Conservation (phyloP, 2,888 invertebrate species). For the Eupithecia subfuscata region DNA sequence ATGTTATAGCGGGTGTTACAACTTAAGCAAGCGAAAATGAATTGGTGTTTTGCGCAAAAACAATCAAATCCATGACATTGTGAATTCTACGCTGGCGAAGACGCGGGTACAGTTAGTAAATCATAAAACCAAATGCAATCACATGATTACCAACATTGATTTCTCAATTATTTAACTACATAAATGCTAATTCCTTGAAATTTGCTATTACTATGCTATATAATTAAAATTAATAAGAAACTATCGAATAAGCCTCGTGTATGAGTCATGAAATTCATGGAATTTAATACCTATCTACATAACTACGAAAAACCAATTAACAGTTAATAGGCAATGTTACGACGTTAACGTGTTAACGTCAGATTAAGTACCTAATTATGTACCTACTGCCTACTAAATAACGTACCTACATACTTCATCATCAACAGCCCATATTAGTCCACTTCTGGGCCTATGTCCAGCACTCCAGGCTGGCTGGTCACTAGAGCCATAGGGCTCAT, state of each 20-base stretch:
- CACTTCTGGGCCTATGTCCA: no score
- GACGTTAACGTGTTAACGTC: not conserved
- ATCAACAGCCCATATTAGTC: no score
- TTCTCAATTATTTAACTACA: not conserved
- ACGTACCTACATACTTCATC: not conserved
- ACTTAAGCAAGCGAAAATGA: no score
- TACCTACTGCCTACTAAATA: not conserved
- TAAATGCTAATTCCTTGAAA: not conserved
- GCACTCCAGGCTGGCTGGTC: no score
- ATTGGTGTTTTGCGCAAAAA: no score
- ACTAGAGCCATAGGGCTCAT: no score
- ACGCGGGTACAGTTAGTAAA: no score
- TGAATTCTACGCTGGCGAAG: no score
- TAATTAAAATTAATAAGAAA: not conserved
- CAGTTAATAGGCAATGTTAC: conserved; percentile 1
- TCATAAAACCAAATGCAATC: not conserved
- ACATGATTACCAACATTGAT: not conserved
- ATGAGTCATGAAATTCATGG: not conserved
- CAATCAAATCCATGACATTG: no score
- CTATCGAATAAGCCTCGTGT: not conserved
- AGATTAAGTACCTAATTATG: not conserved
- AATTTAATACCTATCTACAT: not conserved
- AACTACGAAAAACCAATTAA: not conserved
- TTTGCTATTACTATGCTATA: not conserved
- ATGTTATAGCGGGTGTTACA: no score